These are phyloP conservation scores for Hypsibius dujardini DNA, from an alignment of 1,140 invertebrate genomes.

Conservation along the genomic window DNA sequence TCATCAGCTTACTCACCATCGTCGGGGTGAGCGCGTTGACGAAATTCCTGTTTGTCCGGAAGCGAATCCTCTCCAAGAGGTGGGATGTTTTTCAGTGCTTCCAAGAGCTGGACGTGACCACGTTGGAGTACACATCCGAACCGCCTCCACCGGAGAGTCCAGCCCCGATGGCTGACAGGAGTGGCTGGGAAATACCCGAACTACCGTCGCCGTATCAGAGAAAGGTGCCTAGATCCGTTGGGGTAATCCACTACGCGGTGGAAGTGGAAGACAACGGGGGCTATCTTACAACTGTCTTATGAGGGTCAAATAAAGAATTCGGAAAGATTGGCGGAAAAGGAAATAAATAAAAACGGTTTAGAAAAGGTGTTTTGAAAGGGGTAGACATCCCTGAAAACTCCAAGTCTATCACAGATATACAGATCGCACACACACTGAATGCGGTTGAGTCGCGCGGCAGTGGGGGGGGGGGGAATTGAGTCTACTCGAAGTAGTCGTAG, in stretches of 20 bases:
- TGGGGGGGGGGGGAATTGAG: neutral
- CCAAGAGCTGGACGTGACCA: neutral
- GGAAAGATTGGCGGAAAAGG: too few relatives aligned
- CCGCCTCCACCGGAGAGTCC: neutral
- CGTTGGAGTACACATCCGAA: too few relatives aligned
- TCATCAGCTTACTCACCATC: slow-evolving; percentile 32
- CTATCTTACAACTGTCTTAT: too few relatives aligned
- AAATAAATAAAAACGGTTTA: too few relatives aligned
- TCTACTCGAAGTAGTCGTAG: slow-evolving; percentile 22
- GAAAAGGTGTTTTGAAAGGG: too few relatives aligned
- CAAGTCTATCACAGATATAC: too few relatives aligned
- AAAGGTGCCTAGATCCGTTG: too few relatives aligned
- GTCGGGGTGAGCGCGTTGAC: slow-evolving; percentile 30
- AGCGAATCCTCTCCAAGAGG: slow-evolving; percentile 27
- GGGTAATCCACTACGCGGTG: too few relatives aligned
- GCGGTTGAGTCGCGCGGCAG: too few relatives aligned
- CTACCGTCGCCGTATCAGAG: neutral
- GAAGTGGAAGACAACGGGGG: too few relatives aligned
- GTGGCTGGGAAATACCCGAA: neutral
- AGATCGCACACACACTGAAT: neutral
- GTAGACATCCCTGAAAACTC: too few relatives aligned
- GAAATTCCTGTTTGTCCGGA: slow-evolving; percentile 33
- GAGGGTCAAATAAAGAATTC: too few relatives aligned
- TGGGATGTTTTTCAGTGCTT: slow-evolving; percentile 34
- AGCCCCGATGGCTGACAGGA: neutral